Conservation (phyloP, 2,888 invertebrate species). For the Chalcosyrphus nemorum region DNA sequence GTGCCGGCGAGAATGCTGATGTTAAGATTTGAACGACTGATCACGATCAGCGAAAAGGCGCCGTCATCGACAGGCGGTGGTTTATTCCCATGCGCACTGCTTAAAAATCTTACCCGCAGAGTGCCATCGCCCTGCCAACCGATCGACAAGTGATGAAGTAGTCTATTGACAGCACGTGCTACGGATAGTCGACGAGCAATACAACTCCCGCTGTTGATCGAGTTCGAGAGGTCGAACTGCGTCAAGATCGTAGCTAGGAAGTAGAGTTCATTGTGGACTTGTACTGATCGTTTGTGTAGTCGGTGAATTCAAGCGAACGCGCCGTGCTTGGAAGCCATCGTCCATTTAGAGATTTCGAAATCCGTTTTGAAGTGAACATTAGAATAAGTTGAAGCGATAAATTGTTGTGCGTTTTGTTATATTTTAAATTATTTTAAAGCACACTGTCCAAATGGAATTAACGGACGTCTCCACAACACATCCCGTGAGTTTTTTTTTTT, state of each 20-base stretch:
- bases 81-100: slow-evolving; percentile 14
- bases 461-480: slow-evolving; percentile 21
- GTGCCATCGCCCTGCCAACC: not conserved
- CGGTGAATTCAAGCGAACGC: not conserved
- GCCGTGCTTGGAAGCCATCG: not conserved
- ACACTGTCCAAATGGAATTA: slow-evolving; percentile 26
- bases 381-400: not conserved
- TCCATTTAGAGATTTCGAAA: not conserved
- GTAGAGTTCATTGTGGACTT: not conserved
- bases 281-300: not conserved
- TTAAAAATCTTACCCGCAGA: not conserved
- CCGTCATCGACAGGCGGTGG: not conserved
- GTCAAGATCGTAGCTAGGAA: not conserved
- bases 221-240: not conserved
- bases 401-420: too few species aligned
- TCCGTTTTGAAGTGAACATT: not conserved
- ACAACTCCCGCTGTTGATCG: not conserved
- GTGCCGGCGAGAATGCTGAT: not conserved
- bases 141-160: slow-evolving; percentile 33
- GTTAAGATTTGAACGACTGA: not conserved
- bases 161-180: slow-evolving; percentile 48
- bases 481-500: slow-evolving; percentile 42
- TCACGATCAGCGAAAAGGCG: not conserved
- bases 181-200: not conserved
- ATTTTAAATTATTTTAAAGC: not conserved